Percentiles rank a stretch among this genome's conserved stretches.
Conservation (phyloP, 2,797 vertebrate species). For the Sibirionetta formosa region DNA sequence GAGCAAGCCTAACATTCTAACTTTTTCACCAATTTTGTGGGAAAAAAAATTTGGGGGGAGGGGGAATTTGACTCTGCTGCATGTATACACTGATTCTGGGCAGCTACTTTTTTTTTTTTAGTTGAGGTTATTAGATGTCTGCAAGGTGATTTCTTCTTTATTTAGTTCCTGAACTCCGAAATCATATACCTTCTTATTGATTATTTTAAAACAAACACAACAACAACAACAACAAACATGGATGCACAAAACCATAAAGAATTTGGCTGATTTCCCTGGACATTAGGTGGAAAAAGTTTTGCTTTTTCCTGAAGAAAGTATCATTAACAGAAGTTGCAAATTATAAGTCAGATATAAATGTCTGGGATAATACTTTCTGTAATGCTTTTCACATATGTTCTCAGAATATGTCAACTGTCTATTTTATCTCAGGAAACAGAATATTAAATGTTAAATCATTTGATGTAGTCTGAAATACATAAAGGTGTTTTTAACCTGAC, state of each 20-base stretch:
- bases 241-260: background rate
- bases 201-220: background rate
- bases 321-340: background rate
- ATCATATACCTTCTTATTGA: background rate
- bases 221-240: too few species aligned
- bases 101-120: background rate
- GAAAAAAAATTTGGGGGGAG: too few species aligned
- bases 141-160: background rate
- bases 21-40: background rate
- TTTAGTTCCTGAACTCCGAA: background rate
- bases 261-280: background rate
- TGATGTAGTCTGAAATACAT: background rate
- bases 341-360: background rate
- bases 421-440: background rate
- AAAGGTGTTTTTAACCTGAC: background rate
- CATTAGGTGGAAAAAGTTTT: background rate
- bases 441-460: background rate
- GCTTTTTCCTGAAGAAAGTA: background rate
- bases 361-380: background rate
- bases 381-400: background rate
- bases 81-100: background rate
- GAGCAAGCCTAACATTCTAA: background rate
- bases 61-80: background rate
- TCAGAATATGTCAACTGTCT: background rate
- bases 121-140: rapidly evolving